Evolutionary conservation across 2,888 invertebrate genomes (phyloP).

Genomic region (Andrena trimmerana): DNA sequence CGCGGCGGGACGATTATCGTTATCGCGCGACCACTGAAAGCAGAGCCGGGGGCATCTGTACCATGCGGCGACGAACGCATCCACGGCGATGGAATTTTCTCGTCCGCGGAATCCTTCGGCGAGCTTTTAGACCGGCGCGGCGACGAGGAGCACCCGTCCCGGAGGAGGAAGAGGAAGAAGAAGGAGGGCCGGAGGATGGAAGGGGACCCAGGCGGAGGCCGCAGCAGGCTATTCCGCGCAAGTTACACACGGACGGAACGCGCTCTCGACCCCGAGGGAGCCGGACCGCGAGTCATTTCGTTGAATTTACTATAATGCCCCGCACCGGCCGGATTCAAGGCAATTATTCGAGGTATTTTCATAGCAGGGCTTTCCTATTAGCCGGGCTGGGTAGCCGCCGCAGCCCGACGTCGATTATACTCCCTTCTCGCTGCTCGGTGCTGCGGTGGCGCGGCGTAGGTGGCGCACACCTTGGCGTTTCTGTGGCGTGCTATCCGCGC

Average conservation of each 20-base stretch:
- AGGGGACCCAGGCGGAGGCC: slow-evolving; percentile 8
- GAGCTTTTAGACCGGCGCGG: slow-evolving; percentile 45
- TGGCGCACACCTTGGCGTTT: slow-evolving; percentile 39
- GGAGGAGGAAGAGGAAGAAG: background rate
- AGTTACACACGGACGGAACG: slow-evolving; percentile 53
- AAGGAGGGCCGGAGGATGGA: background rate
- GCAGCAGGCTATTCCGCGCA: slow-evolving; percentile 46
- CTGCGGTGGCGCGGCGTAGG: slow-evolving; percentile 45
- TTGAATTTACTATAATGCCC: slow-evolving; percentile 76
- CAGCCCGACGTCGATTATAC: slow-evolving; percentile 64
- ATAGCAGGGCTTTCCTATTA: slow-evolving; percentile 79
- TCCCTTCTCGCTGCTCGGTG: slow-evolving; percentile 24
- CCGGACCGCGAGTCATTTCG: slow-evolving; percentile 71
- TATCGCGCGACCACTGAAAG: slow-evolving; percentile 8
- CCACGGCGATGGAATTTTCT: slow-evolving; percentile 57
- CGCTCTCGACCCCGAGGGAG: slow-evolving; percentile 54
- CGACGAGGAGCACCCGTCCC: background rate
- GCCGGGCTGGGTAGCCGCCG: slow-evolving; percentile 59
- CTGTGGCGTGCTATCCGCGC: slow-evolving; percentile 16
- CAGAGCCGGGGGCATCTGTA: slow-evolving; percentile 19
- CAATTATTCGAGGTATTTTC: slow-evolving; percentile 80
- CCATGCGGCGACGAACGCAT: slow-evolving; percentile 26
- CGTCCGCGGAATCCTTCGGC: slow-evolving; percentile 40
- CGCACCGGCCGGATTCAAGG: slow-evolving; percentile 68
- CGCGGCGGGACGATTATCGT: background rate